Evolutionary conservation across 1,140 invertebrate genomes (phyloP), one percentile per base, ranked within the genome.

Genomic region (Drosophila takahashii): DNA sequence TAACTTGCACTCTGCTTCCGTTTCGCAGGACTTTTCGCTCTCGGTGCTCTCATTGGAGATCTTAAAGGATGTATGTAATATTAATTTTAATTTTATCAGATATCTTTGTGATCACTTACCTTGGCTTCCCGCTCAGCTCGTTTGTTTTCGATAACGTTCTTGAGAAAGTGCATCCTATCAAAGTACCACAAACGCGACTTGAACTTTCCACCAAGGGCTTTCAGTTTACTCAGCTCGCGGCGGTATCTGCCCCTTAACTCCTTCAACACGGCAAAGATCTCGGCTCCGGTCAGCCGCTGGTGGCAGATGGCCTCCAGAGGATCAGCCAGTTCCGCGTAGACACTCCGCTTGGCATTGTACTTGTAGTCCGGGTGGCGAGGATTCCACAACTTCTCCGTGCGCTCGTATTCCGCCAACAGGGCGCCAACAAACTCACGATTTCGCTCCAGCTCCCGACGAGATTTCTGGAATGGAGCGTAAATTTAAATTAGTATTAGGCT

Each of bases 331-430:
- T 91, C 90, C 4, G 71, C 56, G 26, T 90, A 91, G 15, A 87
- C 59, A 34, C 72, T 90, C 2, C 83, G 69, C 36, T 90, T 84
- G 22, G 90, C 83, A 72, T 91, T 91, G 47, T 91, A 91, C 48
- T 91, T 91, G 57, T 91, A 91, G 22, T 79, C 75, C 3, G 81
- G 59, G 69, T 91, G 90, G 26, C 86, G 78, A 37, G 90, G 90
- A 73, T 91, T 91, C 90, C 90, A 91, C 6, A 91, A 61, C 9
- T 90, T 91, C 42, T 90, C 90, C 27, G 77, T 51, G 4, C 81
- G 90, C 44, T 91, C 81, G 34, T 91, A 91, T 9, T 73, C 86
- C n/a, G 67, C 36, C 32, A 91, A 16, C 2, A 91, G 60, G 8
- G 77, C 75, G 39, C 71, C 51, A 32, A 87, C 83, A 26, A 90